Base-by-base conservation (phyloP, 1,140 invertebrate genomes). In the Anthonomus grandis region DNA sequence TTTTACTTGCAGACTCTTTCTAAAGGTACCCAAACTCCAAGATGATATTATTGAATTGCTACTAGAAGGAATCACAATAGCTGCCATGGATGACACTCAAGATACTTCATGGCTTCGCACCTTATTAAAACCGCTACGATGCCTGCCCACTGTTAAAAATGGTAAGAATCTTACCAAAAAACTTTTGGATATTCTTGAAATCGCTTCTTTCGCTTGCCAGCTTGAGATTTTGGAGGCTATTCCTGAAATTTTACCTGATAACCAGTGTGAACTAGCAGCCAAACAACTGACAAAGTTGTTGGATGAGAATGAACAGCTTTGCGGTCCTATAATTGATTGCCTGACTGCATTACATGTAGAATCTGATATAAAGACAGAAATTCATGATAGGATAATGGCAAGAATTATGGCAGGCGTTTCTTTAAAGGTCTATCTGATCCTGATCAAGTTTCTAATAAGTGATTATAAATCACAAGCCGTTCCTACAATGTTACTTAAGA, bases 21-120 rank as follows among this genome's bases (percentile, higher is more conserved):
- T 78, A 0, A 76, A 74, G 67, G 71, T 78, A 13, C 65, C 70
- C 41, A 67, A 63, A 25, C 41, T 78, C 25, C 75, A 76, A 34
- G 65, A 72, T 18, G 62, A 71, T 4, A 69, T 76, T 15, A 58
- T 77, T 8, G 69, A 75, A 4, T 59, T 78, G 12, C 52, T 78
- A 8, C 56, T 77, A 3, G 67, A 72, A 17, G 69, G 69, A 63
- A 66, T 77, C 42, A 73, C 70, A 12, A 62, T 67, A 52, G 53
- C 66, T 52, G 44, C 53, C 15, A 41, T 42, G 5, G 52, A 59
- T 21, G 31, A 54, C 38, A n/a, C 36, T 3, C 48, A 66, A 12
- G 65, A 71, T 38, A 59, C 59, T 8, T 56, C 62, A 17, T 60
- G 49, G 53, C 44, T 71, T 15, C 49, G 62, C 34, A 50, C 64